Percentiles rank a stretch among this genome's conserved stretches.
Conservation (phyloP, 2,113 vertebrate species). For the Cyphomyrus discorhynchus region DNA sequence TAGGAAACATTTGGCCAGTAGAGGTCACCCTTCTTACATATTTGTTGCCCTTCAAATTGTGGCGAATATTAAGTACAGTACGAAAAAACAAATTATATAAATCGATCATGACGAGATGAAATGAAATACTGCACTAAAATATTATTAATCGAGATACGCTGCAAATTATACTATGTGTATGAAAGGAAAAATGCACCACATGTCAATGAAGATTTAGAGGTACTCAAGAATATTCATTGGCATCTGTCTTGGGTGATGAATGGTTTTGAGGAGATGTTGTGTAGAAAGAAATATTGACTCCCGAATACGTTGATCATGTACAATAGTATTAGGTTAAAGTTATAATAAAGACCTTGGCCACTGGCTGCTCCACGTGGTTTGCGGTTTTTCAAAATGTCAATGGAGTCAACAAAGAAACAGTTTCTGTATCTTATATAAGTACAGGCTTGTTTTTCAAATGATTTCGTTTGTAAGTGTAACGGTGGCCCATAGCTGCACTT, state of each 20-base stretch:
- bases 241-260: background rate
- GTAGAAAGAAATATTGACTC: background rate
- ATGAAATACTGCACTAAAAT: background rate
- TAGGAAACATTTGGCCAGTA: background rate
- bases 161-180: background rate
- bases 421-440: background rate
- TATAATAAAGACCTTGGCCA: background rate
- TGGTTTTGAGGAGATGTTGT: background rate
- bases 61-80: background rate
- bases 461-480: background rate
- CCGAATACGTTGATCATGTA: background rate
- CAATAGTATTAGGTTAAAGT: background rate
- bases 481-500: background rate
- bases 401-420: background rate
- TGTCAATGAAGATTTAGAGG: background rate
- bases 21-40: background rate
- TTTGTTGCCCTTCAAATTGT: background rate
- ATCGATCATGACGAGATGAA: background rate
- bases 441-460: background rate
- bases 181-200: conserved; percentile 2
- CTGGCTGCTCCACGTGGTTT: background rate
- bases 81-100: background rate
- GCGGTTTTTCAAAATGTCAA: background rate
- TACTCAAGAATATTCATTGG: background rate
- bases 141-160: background rate